A percentile compares a stretch with the other conserved stretches of the same genome.
Evolutionary conservation across 2,797 vertebrate species (phyloP).

Genomic region (Enteromius argenteus): DNA sequence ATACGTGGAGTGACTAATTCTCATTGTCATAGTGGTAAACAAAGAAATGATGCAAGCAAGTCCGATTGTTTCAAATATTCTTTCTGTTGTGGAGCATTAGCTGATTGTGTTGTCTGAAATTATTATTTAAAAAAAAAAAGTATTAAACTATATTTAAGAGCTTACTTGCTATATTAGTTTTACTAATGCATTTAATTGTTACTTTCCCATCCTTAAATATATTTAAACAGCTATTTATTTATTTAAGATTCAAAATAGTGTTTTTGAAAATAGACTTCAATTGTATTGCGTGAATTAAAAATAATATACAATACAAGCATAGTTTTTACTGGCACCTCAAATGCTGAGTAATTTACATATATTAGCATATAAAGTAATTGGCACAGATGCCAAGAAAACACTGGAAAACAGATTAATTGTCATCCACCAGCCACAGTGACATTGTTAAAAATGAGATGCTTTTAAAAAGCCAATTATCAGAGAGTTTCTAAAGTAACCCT

Average conservation of each 20-base stretch:
- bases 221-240: neutral
- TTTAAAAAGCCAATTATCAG: slow-evolving; percentile 85
- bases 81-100: slow-evolving; percentile 7
- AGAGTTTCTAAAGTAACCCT: slow-evolving; percentile 81
- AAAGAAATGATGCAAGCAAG: slow-evolving; percentile 50
- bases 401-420: slow-evolving; percentile 86
- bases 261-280: slow-evolving; percentile 47
- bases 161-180: neutral
- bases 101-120: slow-evolving; percentile 12
- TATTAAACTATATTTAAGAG: neutral
- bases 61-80: slow-evolving; percentile 11
- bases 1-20: slow-evolving; percentile 40
- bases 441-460: slow-evolving; percentile 84
- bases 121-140: neutral
- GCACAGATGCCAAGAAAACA: slow-evolving; percentile 86
- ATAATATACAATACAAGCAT: slow-evolving; percentile 72
- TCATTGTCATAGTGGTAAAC: slow-evolving; percentile 46
- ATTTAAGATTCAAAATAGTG: slow-evolving; percentile 6
- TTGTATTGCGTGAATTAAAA: slow-evolving; percentile 59
- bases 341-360: slow-evolving; percentile 83
- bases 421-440: slow-evolving; percentile 82
- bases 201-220: neutral
- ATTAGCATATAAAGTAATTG: slow-evolving; percentile 89
- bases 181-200: neutral
- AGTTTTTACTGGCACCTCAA: slow-evolving; percentile 82